A percentile compares a stretch with the other conserved stretches of the same genome.
These are phyloP conservation scores for Molossus alvarezi DNA, from an alignment of 2,797 vertebrate species.

Conservation along the genomic window DNA sequence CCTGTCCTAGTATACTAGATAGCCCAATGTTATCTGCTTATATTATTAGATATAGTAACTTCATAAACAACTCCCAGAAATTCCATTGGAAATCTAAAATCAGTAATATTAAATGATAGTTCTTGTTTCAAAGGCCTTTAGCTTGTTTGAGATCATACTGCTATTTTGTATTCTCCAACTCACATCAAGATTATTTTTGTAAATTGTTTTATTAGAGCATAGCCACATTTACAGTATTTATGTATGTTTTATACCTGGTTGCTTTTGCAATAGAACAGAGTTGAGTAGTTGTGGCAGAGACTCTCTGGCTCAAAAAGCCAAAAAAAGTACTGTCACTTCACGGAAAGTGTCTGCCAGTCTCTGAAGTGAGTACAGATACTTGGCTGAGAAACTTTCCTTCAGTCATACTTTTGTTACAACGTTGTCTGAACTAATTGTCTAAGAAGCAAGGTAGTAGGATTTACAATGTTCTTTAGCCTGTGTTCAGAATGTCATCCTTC, in stretches of 20 bases:
- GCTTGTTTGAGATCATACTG: background rate
- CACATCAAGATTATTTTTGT: background rate
- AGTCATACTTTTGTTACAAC: background rate
- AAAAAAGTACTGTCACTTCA: background rate
- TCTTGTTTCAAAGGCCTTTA: background rate
- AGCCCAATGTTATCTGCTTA: background rate
- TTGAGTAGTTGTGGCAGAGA: background rate
- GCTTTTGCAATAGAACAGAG: background rate
- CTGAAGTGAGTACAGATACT: background rate
- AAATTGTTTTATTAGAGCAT: background rate
- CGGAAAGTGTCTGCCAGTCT: background rate
- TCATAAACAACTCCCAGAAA: background rate
- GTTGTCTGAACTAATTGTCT: background rate
- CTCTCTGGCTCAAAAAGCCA: background rate
- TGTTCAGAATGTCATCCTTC: conserved; percentile 7
- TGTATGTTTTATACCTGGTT: background rate
- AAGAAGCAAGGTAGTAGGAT: background rate
- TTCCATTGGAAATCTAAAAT: background rate
- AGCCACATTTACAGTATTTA: background rate
- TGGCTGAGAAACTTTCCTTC: conserved; percentile 23
- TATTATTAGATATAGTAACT: background rate
- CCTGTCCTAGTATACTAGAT: background rate
- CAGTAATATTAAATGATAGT: background rate
- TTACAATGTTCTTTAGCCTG: background rate
- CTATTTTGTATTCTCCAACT: conserved; percentile 14